Conservation (phyloP, 2,888 invertebrate genomes). For the Nymphalis urticae region DNA sequence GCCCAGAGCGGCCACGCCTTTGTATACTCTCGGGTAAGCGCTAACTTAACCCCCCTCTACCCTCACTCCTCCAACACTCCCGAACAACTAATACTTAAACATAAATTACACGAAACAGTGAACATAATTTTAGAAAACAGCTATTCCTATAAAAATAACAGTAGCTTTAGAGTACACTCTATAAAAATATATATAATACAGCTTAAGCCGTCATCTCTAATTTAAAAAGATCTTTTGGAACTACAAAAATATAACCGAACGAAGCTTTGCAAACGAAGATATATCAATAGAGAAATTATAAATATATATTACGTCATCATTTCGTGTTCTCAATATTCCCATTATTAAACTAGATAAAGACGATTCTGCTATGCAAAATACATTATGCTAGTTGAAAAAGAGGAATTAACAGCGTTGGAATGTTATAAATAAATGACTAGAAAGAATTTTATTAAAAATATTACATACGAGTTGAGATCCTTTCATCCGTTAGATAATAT, state of each 20-base stretch:
- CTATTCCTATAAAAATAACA: conserved; percentile 79
- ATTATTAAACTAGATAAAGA: conserved; percentile 69
- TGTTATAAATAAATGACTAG: conserved; percentile 77
- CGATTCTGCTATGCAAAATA: conserved; percentile 81
- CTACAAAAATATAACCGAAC: conserved; percentile 69
- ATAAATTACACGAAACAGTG: conserved; percentile 56
- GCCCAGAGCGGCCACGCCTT: conserved; percentile 39
- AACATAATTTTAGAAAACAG: conserved; percentile 59
- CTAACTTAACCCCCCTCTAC: conserved; percentile 22
- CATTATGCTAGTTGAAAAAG: conserved; percentile 69
- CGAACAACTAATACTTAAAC: conserved; percentile 44
- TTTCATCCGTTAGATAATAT: conserved; percentile 49
- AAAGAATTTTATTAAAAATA: conserved; percentile 55
- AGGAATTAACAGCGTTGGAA: conserved; percentile 74
- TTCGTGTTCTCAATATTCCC: conserved; percentile 54
- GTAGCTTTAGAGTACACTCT: conserved; percentile 77
- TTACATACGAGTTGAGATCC: conserved; percentile 62
- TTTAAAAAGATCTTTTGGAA: conserved; percentile 66
- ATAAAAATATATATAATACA: conserved; percentile 79
- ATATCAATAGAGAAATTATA: conserved; percentile 39
- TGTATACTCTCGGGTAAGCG: conserved; percentile 31
- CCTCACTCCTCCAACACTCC: conserved; percentile 26
- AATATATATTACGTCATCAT: conserved; percentile 45
- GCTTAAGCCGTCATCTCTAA: conserved; percentile 74
- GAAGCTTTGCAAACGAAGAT: conserved; percentile 54